Conservation (phyloP, 2,797 vertebrate species). For the Sylvilagus floridanus region DNA sequence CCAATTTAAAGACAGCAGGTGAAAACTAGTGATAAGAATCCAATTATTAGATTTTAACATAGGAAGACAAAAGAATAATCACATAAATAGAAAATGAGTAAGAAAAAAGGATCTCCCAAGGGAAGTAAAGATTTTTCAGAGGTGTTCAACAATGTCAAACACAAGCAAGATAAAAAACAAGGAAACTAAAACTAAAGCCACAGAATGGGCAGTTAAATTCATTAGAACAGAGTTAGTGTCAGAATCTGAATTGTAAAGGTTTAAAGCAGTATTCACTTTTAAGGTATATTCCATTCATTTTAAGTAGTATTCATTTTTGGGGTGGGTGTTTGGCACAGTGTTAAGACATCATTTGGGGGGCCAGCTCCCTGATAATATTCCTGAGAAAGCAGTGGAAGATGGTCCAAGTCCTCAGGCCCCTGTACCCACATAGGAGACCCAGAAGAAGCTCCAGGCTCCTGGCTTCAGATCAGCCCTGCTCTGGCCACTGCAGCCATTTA, state of each 20-base stretch:
- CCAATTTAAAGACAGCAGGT: background rate
- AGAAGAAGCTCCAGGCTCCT: too few relatives aligned
- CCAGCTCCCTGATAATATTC: too few relatives aligned
- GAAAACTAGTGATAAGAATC: constrained; percentile 16
- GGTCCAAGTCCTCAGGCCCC: too few relatives aligned
- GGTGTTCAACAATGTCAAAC: background rate
- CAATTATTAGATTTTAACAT: constrained; percentile 15
- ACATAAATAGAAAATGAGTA: background rate
- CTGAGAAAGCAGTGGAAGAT: too few relatives aligned
- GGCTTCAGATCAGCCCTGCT: too few relatives aligned
- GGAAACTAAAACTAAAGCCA: constrained; percentile 27
- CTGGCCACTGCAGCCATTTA: too few relatives aligned
- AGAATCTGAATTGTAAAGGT: background rate
- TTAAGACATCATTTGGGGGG: too few relatives aligned
- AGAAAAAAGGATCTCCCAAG: background rate
- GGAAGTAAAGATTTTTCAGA: background rate
- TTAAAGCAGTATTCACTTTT: background rate
- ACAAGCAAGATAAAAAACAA: constrained; percentile 7
- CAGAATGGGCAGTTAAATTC: background rate
- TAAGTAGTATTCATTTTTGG: background rate
- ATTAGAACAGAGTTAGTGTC: background rate
- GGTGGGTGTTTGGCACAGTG: too few relatives aligned
- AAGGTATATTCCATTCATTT: background rate
- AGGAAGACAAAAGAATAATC: background rate
- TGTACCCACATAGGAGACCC: too few relatives aligned